phyloP scores from a whole-genome alignment of 1,140 invertebrate species.

The Pseudomyrmex sp. region DNA sequence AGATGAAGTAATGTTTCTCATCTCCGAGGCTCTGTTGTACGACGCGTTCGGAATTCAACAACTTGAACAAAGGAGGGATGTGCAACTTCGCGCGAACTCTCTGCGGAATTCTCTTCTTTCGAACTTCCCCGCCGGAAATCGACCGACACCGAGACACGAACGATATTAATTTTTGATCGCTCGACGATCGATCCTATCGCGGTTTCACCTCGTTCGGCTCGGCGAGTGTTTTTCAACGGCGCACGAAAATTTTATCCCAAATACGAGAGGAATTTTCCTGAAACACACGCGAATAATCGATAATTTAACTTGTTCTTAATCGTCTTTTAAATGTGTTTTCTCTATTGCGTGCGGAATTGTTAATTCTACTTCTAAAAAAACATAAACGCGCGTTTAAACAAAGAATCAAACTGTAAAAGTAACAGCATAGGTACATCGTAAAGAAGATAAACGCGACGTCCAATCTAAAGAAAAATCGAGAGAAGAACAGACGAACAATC shows the following conservation, averaged over 20 bases:
- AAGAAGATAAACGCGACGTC: too few relatives aligned
- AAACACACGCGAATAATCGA: too few relatives aligned
- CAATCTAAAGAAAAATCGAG: too few relatives aligned
- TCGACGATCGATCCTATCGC: slow-evolving; percentile 69
- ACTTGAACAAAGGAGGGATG: slow-evolving; percentile 57
- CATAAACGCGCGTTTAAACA: too few relatives aligned
- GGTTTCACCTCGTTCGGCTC: slow-evolving; percentile 65
- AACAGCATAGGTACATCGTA: too few relatives aligned
- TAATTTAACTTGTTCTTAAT: too few relatives aligned
- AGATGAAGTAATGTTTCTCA: slow-evolving; percentile 7
- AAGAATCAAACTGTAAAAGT: too few relatives aligned
- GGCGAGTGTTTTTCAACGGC: slow-evolving; percentile 42
- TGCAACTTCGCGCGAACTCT: slow-evolving; percentile 46
- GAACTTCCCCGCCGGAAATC: slow-evolving; percentile 65
- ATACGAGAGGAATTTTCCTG: background rate
- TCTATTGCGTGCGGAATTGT: too few relatives aligned
- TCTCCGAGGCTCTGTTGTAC: too few relatives aligned
- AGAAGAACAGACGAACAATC: background rate
- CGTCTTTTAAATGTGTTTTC: too few relatives aligned
- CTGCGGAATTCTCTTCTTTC: slow-evolving; percentile 35
- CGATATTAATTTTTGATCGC: slow-evolving; percentile 72
- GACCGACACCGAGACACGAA: slow-evolving; percentile 64
- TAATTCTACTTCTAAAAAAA: too few relatives aligned
- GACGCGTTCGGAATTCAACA: slow-evolving; percentile 26
- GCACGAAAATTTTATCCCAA: slow-evolving; percentile 51